A percentile compares a stretch with the other conserved stretches of the same genome.
phyloP scores from a whole-genome alignment of 2,888 invertebrate species.

The Chymomyza caudatula region DNA sequence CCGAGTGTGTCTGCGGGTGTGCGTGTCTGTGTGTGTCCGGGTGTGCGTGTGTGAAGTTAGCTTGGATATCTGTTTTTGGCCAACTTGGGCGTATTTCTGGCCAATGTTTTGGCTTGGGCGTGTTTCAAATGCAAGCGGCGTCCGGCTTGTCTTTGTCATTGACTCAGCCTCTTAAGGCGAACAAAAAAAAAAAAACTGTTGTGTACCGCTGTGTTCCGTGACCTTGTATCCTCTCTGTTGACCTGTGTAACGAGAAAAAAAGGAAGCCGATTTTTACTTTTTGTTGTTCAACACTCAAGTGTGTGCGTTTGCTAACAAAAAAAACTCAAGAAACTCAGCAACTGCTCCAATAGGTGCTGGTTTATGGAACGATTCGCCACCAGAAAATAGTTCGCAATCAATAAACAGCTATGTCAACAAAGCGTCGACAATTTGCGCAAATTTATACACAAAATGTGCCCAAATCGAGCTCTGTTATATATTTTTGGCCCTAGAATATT shows the following conservation, averaged over 20 bases:
- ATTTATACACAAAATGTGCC: background rate
- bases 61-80: constrained; percentile 1
- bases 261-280: background rate
- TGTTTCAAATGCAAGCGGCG: constrained; percentile 34
- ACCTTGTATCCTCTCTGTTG: constrained; percentile 12
- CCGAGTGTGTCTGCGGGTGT: constrained; percentile 7
- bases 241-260: background rate
- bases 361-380: background rate
- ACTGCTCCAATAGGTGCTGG: background rate
- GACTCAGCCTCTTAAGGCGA: background rate
- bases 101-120: constrained; percentile 22
- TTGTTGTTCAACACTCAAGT: background rate
- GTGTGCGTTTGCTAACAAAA: constrained; percentile 14
- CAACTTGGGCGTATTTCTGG: constrained; percentile 9
- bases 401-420: background rate
- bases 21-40: constrained; percentile 1
- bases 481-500: background rate
- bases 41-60: constrained; percentile 8
- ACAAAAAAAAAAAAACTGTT: background rate
- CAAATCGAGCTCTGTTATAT: background rate
- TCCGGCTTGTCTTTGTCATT: constrained; percentile 4
- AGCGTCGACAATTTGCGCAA: background rate
- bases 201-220: background rate
- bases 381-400: background rate
- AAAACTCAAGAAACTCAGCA: constrained; percentile 11